These are phyloP conservation scores for Phallusia fumigata DNA, from an alignment of 23 tunicate genomes.

Conservation along the genomic window DNA sequence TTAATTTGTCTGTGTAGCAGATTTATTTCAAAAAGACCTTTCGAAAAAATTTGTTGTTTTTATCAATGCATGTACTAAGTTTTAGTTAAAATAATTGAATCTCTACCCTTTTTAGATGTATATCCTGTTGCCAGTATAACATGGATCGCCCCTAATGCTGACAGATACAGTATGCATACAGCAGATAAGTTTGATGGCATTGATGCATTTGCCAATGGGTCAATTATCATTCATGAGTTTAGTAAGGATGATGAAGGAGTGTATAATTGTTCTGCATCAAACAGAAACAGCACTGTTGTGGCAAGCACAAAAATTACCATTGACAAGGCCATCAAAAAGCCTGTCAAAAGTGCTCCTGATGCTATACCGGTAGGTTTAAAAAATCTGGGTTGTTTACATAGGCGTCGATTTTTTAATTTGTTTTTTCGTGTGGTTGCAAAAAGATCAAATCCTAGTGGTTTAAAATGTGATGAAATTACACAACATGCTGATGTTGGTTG, in stretches of 20 bases:
- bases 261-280: conserved; percentile 68
- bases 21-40: too few species aligned
- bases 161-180: conserved; percentile 75
- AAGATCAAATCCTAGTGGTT: too few species aligned
- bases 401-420: too few species aligned
- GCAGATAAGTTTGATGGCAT: conserved; percentile 93
- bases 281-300: conserved; percentile 29
- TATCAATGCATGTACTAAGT: too few species aligned
- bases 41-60: too few species aligned
- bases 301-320: conserved; percentile 15
- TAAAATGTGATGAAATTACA: too few species aligned
- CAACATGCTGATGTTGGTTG: too few species aligned
- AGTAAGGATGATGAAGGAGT: conserved; percentile 44
- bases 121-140: conserved; percentile 57
- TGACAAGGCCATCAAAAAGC: not conserved
- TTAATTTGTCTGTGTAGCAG: too few species aligned
- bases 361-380: not conserved
- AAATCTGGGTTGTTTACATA: too few species aligned
- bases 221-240: conserved; percentile 60
- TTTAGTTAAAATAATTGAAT: too few species aligned
- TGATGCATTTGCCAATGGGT: conserved; percentile 68
- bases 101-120: not conserved
- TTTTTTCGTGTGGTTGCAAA: too few species aligned
- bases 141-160: conserved; percentile 95
- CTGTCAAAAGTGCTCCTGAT: not conserved